Conservation (phyloP, 2,113 vertebrate species). For the Lota lota region DNA sequence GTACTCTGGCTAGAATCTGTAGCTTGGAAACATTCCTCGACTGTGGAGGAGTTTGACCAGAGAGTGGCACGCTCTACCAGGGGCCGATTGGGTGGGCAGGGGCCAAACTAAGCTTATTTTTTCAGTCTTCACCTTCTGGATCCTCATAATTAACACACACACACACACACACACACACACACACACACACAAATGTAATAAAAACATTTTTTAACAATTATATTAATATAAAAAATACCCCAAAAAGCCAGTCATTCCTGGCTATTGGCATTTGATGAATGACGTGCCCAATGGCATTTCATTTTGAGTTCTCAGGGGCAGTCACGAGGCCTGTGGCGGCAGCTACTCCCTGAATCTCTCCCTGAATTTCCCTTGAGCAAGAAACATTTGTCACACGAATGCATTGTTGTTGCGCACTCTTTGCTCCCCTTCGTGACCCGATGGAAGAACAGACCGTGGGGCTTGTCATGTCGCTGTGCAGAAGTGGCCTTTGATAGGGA, state of each 20-base stretch:
- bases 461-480: background rate
- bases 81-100: background rate
- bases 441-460: background rate
- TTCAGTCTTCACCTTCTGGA: background rate
- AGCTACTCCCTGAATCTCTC: background rate
- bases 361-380: background rate
- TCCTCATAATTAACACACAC: no score
- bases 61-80: background rate
- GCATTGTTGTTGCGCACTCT: background rate
- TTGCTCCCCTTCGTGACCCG: background rate
- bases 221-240: constrained; percentile 13
- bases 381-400: background rate
- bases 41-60: background rate
- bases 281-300: background rate
- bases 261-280: constrained; percentile 6
- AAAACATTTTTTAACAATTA: constrained; percentile 14
- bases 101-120: background rate
- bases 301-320: background rate
- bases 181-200: no score
- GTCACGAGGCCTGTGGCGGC: no score
- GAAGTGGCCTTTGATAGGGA: background rate
- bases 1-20: no score
- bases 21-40: no score
- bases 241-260: background rate
- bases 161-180: no score